Evolutionary conservation across 1,140 invertebrate genomes (phyloP).

Genomic region (Drosophila takahashii): DNA sequence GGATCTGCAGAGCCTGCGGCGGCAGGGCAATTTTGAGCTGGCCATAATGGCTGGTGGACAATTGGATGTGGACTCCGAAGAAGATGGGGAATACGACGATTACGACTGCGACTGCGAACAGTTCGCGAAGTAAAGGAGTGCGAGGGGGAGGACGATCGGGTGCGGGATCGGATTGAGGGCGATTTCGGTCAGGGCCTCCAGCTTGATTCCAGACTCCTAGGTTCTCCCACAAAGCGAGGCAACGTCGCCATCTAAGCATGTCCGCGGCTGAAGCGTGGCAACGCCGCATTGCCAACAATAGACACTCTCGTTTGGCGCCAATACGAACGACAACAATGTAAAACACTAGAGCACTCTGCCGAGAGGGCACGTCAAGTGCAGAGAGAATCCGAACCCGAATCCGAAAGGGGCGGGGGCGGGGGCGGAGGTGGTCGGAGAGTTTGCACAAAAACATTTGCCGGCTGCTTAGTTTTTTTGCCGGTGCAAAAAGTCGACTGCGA

Average conservation of each 20-base stretch:
- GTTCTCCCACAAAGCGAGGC: constrained; percentile 2
- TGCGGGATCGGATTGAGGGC: background rate
- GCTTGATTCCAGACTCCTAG: background rate
- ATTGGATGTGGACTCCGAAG: constrained; percentile 8
- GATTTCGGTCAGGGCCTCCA: background rate
- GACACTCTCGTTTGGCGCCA: constrained; percentile 68
- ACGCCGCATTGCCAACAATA: constrained; percentile 48
- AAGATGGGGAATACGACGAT: background rate
- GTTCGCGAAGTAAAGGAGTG: background rate
- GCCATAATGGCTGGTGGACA: constrained; percentile 10
- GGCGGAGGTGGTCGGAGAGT: background rate
- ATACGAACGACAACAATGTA: constrained; percentile 61
- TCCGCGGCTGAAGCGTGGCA: constrained; percentile 50
- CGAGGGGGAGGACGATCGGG: constrained; percentile 1
- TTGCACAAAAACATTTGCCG: constrained; percentile 63
- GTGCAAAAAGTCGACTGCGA: constrained; percentile 63
- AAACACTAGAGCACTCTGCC: constrained; percentile 14
- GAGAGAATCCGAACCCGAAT: constrained; percentile 15
- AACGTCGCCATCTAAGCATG: constrained; percentile 11
- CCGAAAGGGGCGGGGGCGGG: background rate
- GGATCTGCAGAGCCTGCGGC: background rate
- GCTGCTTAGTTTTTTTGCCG: constrained; percentile 76
- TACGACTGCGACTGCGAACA: background rate
- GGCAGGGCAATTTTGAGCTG: constrained; percentile 3
- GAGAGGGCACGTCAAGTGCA: constrained; percentile 18